phyloP scores from a whole-genome alignment of 1,140 invertebrate species.

The Drosophila punjabiensis region DNA sequence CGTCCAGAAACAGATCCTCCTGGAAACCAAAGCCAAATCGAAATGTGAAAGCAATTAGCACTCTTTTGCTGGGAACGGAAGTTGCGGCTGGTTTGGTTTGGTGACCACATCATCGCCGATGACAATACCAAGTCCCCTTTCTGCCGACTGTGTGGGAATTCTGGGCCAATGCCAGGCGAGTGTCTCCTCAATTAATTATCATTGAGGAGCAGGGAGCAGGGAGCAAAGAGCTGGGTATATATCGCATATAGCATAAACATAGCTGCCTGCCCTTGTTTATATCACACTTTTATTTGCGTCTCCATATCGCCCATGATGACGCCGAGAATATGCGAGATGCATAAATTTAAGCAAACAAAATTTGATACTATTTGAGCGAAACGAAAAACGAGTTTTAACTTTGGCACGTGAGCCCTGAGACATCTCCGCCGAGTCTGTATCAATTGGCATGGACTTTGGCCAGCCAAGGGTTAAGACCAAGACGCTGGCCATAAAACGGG shows the following conservation, averaged over 20 bases:
- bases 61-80: slow-evolving; percentile 37
- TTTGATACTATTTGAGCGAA: slow-evolving; percentile 4
- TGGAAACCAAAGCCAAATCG: slow-evolving; percentile 53
- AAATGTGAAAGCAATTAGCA: slow-evolving; percentile 37
- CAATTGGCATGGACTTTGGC: slow-evolving; percentile 32
- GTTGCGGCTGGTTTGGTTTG: slow-evolving; percentile 9
- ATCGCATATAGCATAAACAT: slow-evolving; percentile 4
- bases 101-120: slow-evolving; percentile 8
- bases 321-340: neutral
- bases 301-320: neutral
- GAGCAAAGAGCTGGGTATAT: neutral
- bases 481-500: neutral
- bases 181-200: slow-evolving; percentile 20
- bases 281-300: slow-evolving; percentile 1
- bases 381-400: slow-evolving; percentile 20
- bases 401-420: slow-evolving; percentile 23
- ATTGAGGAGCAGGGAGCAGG: slow-evolving; percentile 21
- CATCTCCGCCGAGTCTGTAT: neutral
- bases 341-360: slow-evolving; percentile 25
- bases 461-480: slow-evolving; percentile 9
- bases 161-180: slow-evolving; percentile 19
- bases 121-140: neutral
- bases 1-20: slow-evolving; percentile 80
- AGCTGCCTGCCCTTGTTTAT: slow-evolving; percentile 4
- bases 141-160: neutral